These are phyloP conservation scores for Spongilla lacustris DNA, from an alignment of 37 sponge, comb jelly and placozoan genomes.

Conservation along the genomic window DNA sequence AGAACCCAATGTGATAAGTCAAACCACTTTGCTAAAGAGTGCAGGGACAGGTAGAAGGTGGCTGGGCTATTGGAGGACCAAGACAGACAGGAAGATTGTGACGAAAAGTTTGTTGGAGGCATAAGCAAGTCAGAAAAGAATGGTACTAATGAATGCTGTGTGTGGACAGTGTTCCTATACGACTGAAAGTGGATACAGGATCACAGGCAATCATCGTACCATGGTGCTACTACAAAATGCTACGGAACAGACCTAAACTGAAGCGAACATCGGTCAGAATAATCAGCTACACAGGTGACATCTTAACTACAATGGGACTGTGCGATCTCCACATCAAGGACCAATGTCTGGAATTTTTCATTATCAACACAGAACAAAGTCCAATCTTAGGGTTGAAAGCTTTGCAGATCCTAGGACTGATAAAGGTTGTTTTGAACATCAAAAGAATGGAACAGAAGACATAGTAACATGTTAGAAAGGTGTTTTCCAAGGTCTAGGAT, in stretches of 20 bases:
- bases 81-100: not conserved
- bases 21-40: constrained; percentile 18
- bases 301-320: not conserved
- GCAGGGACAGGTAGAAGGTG: not conserved
- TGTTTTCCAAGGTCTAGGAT: constrained; percentile 37
- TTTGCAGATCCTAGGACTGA: not conserved
- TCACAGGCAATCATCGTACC: not conserved
- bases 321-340: not conserved
- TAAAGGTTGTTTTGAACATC: constrained; percentile 14
- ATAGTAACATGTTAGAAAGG: not conserved
- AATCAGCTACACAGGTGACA: not conserved
- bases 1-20: not conserved
- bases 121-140: not conserved
- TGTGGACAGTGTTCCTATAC: not conserved
- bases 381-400: constrained; percentile 13
- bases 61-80: not conserved
- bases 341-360: constrained; percentile 2
- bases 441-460: not conserved
- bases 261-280: not conserved
- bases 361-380: constrained; percentile 1
- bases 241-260: constrained; percentile 2
- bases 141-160: not conserved
- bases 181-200: constrained; percentile 4
- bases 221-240: not conserved
- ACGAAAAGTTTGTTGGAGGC: not conserved